Evolutionary conservation across 2,113 vertebrate species (phyloP).

Genomic region (Gadus chalcogrammus): DNA sequence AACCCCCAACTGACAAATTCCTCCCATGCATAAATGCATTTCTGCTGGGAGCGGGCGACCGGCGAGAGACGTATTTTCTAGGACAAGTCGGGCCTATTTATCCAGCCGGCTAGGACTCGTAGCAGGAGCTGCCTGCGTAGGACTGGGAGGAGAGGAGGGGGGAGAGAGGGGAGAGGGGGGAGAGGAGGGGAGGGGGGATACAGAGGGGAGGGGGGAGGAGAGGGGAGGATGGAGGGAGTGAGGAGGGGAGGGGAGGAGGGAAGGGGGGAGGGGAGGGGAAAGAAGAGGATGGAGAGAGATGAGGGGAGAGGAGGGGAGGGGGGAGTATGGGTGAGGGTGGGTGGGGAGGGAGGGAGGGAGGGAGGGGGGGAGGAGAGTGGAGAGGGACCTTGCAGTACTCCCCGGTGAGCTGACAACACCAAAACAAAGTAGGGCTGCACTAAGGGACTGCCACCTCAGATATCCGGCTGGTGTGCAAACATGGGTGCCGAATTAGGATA

Average conservation of each 20-base stretch:
- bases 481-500: neutral
- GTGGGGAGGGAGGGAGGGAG: slow-evolving; percentile 23
- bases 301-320: too few relatives aligned
- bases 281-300: neutral
- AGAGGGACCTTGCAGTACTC: slow-evolving; percentile 41
- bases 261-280: too few relatives aligned
- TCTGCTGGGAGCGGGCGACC: slow-evolving; percentile 1
- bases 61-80: slow-evolving; percentile 29
- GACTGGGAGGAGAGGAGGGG: slow-evolving; percentile 7
- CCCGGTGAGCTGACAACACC: slow-evolving; percentile 39
- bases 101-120: slow-evolving; percentile 18
- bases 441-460: slow-evolving; percentile 28
- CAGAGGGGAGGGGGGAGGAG: too few relatives aligned
- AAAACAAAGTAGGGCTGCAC: slow-evolving; percentile 41
- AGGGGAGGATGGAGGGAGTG: too few relatives aligned
- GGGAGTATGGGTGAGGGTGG: too few relatives aligned
- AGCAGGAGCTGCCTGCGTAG: slow-evolving; percentile 7
- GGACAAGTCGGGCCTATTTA: slow-evolving; percentile 35
- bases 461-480: neutral
- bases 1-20: slow-evolving; percentile 1
- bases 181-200: too few relatives aligned
- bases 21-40: neutral
- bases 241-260: too few relatives aligned
- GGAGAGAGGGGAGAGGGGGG: neutral
- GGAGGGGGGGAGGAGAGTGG: slow-evolving; percentile 20